Base-by-base conservation (phyloP, 2,113 vertebrate species). In the Malurus cyaneus region DNA sequence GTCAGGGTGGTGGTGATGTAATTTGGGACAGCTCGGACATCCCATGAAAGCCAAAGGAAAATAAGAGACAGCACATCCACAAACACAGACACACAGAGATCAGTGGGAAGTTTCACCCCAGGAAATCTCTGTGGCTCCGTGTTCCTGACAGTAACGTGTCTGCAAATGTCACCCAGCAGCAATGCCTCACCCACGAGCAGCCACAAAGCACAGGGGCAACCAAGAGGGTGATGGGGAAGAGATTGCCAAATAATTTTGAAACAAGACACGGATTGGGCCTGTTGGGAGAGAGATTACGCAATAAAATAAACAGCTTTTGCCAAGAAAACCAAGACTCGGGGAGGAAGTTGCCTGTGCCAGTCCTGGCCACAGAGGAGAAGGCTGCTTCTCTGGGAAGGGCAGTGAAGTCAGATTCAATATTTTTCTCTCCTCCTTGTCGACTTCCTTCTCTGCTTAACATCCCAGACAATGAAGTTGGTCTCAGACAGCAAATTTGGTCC, bases 271-370 rank as follows among this genome's bases (percentile, higher is more conserved):
- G 93, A 82, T 60, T 78, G 94, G 96, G 97, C 80, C 95, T 52
- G 6, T 80, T 2, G 44, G 49, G 78, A 85, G 78, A 92, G 59
- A 84, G 96, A 93, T 97, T 95, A 74, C 9, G 11, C 80, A 96
- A 97, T 80, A 91, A 94, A 97, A 89, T 80, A 95, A 97, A 74
- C 57, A 91, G 34, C 44, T 44, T 94, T 89, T 95, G 98, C 97
- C 96, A 97, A 97, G 94, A 96, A 95, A 97, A 72, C 93, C 90
- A 93, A 86, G 83, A 26, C 93, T 86, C 64, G 6, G 57, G 83
- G 89, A 98, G 97, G 97, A 98, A 98, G 92, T 77, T 94, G 91
- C 72, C 56, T 96, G 93, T 97, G 96, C 96, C 97, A 98, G 92
- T 91, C 47, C 89, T 95, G 92, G 95, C 95, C 96, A 96, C 89